A percentile compares a stretch with the other conserved stretches of the same genome.
phyloP scores from a whole-genome alignment of 2,888 invertebrate genomes.

The Odontocolon sp. region DNA sequence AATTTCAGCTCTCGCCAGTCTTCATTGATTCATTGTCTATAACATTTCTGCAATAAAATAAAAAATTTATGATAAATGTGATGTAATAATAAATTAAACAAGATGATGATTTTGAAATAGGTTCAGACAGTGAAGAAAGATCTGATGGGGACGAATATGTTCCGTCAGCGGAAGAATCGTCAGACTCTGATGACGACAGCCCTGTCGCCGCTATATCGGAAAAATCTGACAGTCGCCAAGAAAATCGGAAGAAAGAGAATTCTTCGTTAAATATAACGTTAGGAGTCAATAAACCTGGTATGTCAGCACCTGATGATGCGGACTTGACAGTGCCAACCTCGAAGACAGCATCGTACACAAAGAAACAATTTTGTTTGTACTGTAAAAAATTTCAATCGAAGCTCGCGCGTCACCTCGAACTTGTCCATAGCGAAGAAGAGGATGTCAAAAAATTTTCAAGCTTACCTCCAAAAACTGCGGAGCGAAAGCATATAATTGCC shows the following conservation, averaged over 20 bases:
- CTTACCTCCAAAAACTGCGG: slow-evolving; percentile 14
- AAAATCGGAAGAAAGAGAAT: background rate
- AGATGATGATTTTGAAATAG: background rate
- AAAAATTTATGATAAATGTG: too few relatives aligned
- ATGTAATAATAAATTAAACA: background rate
- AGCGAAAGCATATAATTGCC: slow-evolving; percentile 41
- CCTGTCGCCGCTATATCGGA: background rate
- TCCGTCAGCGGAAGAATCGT: slow-evolving; percentile 7
- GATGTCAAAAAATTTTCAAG: slow-evolving; percentile 50
- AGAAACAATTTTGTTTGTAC: slow-evolving; percentile 54
- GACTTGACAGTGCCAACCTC: slow-evolving; percentile 23
- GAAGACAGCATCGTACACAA: background rate
- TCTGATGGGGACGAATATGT: slow-evolving; percentile 5
- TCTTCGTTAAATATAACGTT: slow-evolving; percentile 15
- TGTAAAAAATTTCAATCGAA: slow-evolving; percentile 50
- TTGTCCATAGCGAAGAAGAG: slow-evolving; percentile 33
- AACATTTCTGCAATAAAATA: too few relatives aligned
- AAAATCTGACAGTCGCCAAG: background rate
- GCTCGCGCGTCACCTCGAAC: slow-evolving; percentile 51
- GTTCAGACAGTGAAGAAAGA: background rate
- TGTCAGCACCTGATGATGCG: slow-evolving; percentile 36
- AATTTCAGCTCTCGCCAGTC: too few relatives aligned
- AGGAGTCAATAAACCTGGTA: slow-evolving; percentile 14
- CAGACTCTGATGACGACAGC: background rate
- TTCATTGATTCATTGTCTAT: too few relatives aligned